Conservation (phyloP, 2,888 invertebrate genomes). For the Toxonevra muliebris region DNA sequence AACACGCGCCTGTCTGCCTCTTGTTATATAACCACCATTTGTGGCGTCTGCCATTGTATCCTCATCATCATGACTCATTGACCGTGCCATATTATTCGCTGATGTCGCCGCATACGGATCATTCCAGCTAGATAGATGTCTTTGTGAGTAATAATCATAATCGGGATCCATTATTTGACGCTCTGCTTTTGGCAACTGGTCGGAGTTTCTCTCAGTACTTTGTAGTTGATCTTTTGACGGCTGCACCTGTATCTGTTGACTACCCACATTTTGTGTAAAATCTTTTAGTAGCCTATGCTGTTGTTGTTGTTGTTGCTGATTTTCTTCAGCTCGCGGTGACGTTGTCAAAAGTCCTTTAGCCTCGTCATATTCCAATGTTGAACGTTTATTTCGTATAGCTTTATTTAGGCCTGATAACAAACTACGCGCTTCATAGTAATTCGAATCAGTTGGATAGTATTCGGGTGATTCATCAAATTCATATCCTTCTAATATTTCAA, state of each 20-base stretch:
- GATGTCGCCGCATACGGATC: conserved; percentile 48
- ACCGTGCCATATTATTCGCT: conserved; percentile 13
- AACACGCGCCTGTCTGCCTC: conserved; percentile 72
- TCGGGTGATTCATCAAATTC: conserved; percentile 53
- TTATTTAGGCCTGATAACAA: conserved; percentile 47
- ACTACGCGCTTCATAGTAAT: conserved; percentile 51
- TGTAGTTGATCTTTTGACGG: conserved; percentile 38
- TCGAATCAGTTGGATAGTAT: conserved; percentile 51
- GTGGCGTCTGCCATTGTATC: conserved; percentile 68
- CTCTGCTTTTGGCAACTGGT: conserved; percentile 45
- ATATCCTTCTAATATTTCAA: conserved; percentile 57
- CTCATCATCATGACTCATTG: conserved; percentile 47
- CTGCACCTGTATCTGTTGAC: conserved; percentile 46
- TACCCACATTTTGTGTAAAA: conserved; percentile 41
- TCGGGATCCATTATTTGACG: conserved; percentile 66
- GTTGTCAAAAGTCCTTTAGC: conserved; percentile 41
- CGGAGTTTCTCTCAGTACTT: conserved; percentile 31
- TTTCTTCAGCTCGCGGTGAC: conserved; percentile 1
- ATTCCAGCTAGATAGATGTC: conserved; percentile 66
- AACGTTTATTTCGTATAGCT: conserved; percentile 55
- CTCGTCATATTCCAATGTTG: conserved; percentile 47
- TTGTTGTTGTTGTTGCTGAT: conserved; percentile 30
- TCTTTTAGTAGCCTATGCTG: conserved; percentile 30
- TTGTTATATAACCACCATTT: conserved; percentile 67
- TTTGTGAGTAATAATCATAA: conserved; percentile 65